These are phyloP conservation scores for Tragelaphus strepsiceros DNA, from an alignment of 2,113 vertebrate genomes.

Conservation along the genomic window DNA sequence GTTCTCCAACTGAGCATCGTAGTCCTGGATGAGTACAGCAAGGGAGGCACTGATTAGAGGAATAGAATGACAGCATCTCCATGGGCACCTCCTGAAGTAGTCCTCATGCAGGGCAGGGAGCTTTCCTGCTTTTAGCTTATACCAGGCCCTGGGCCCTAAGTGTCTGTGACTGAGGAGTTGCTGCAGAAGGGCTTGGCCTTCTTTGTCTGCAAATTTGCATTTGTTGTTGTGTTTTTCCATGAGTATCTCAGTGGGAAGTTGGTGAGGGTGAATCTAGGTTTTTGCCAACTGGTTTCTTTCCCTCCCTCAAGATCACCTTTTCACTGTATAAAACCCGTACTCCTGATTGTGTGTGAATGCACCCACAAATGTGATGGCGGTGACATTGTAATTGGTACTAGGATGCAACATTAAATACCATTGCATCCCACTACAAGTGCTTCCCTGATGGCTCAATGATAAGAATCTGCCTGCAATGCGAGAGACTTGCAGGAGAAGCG, in stretches of 20 bases:
- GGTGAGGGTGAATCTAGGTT: neutral
- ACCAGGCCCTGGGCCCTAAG: neutral
- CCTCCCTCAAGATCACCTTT: neutral
- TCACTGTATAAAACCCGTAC: neutral
- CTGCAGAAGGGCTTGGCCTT: neutral
- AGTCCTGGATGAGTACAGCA: neutral
- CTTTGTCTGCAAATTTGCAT: neutral
- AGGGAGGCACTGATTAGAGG: neutral
- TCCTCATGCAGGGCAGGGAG: fast-evolving
- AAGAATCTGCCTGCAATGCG: neutral
- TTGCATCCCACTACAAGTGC: neutral
- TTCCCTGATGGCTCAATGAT: neutral
- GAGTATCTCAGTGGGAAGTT: neutral
- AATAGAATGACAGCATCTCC: too few species aligned
- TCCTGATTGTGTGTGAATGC: neutral
- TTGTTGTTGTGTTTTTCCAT: neutral
- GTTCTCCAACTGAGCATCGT: fast-evolving
- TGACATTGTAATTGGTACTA: neutral
- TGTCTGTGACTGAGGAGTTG: too few species aligned
- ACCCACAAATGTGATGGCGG: too few species aligned
- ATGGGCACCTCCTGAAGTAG: neutral
- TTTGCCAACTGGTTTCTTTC: neutral
- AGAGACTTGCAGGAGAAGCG: neutral
- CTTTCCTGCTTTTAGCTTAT: neutral
- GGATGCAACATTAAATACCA: neutral